Conservation (phyloP, 2,797 vertebrate genomes). For the Trachurus trachurus region DNA sequence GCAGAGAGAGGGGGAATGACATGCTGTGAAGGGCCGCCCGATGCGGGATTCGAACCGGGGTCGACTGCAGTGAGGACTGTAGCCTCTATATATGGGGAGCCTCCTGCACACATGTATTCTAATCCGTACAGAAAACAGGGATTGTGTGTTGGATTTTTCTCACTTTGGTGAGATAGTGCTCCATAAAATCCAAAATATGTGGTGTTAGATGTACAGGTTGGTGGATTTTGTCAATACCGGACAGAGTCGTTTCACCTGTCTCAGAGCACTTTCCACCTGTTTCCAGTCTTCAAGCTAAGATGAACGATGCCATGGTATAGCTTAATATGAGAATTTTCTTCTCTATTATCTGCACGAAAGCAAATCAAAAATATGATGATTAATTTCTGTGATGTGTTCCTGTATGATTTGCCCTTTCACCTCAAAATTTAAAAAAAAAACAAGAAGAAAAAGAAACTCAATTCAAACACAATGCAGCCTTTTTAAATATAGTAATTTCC, state of each 20-base stretch:
- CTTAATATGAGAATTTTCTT: not conserved
- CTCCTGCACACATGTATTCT: too few species aligned
- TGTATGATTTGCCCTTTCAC: conserved; percentile 1
- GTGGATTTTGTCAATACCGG: not conserved
- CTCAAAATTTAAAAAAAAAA: too few species aligned
- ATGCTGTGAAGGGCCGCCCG: too few species aligned
- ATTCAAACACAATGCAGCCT: not conserved
- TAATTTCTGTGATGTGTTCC: not conserved
- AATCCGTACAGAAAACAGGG: not conserved
- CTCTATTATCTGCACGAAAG: not conserved
- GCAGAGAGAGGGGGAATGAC: too few species aligned
- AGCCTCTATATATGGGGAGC: too few species aligned
- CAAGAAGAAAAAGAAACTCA: not conserved
- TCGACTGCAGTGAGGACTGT: too few species aligned
- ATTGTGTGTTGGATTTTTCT: not conserved
- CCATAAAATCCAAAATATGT: not conserved
- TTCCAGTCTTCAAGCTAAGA: not conserved
- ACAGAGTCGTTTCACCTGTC: not conserved
- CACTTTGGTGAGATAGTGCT: not conserved
- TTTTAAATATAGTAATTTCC: not conserved
- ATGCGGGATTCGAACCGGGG: too few species aligned
- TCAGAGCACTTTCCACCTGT: not conserved
- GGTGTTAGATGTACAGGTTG: not conserved
- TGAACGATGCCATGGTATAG: not conserved
- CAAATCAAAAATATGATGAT: not conserved